Base-by-base conservation (phyloP, 2,888 invertebrate species). In the Chymomyza caudatula region DNA sequence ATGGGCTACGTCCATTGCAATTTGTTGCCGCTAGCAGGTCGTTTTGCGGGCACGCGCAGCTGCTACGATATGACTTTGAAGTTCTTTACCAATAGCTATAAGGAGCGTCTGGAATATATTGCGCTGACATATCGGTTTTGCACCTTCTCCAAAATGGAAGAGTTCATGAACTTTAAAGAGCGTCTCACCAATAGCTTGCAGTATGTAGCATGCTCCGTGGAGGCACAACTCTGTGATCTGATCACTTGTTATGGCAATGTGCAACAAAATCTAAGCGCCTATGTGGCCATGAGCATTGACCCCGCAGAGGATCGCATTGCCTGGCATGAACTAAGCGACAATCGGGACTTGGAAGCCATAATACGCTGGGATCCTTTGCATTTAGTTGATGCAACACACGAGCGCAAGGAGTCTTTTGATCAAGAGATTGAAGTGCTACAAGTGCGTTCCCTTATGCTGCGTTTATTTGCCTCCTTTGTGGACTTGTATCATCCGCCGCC, bases 81-180 rank as follows among this genome's bases (percentile, higher is more conserved):
- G 85, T 97, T 98, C 91, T 98, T 97, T 90, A 93, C 94, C 51
- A 94, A 95, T 71, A 97, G 96, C 89, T 95, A 95, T 81, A 96
- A 96, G 91, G 98, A 98, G 91, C 96, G 96, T 84, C 93, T 96
- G 55, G 98, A 98, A 89, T 96, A 97, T 89, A 92, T 98, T 60
- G 96, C 97, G 23, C 94, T 96, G 86, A 96, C 96, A 6, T 98
- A 98, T 91, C 97, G 98, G 88, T 98, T 95, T 90, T 98, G 98
- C 11, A 97, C 98, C 52, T 98, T 98, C 91, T 94, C 95, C 76
- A 97, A 98, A 92, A 93, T 98, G 75, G 94, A 95, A 77, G 98
- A 98, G 90, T 95, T 98, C 88, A 94, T 96, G 84, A 94, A 95
- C 86, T 96, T 98, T 89, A 93, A 95, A 78, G 94, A 94, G 78